These are phyloP conservation scores for Enteromius radiatus DNA, from an alignment of 2,797 vertebrate species.

Conservation along the genomic window DNA sequence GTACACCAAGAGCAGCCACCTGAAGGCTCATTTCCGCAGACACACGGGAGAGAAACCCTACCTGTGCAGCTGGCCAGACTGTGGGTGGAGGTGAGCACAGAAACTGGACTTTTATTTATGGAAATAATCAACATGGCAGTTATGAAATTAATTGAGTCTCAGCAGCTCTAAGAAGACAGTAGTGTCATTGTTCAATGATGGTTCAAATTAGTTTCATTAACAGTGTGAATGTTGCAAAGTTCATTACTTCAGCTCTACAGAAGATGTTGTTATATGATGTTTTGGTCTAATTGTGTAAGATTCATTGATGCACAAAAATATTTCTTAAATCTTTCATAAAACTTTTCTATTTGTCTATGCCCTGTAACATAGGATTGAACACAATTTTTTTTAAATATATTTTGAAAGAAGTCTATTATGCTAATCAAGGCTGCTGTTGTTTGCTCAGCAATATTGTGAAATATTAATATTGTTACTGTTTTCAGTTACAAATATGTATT, in stretches of 20 bases:
- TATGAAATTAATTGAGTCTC: background rate
- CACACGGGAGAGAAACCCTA: slow-evolving; percentile 84
- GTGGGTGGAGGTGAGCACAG: slow-evolving; percentile 79
- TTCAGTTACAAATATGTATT: no score
- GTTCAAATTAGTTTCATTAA: background rate
- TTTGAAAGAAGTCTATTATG: background rate
- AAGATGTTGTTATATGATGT: background rate
- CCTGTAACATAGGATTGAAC: background rate
- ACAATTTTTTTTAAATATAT: background rate
- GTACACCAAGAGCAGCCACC: slow-evolving; percentile 85
- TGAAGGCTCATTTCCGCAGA: slow-evolving; percentile 82
- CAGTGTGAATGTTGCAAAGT: background rate
- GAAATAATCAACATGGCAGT: no score
- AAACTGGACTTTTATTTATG: background rate
- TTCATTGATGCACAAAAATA: background rate
- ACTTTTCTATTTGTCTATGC: background rate
- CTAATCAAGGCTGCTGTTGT: background rate
- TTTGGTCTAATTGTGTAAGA: background rate
- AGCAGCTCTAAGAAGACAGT: background rate
- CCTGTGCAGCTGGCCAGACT: slow-evolving; percentile 83
- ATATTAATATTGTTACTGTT: background rate
- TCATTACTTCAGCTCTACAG: background rate
- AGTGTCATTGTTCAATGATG: background rate
- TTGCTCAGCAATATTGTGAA: background rate
- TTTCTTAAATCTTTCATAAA: background rate